phyloP scores from a whole-genome alignment of 2,888 invertebrate genomes.

The Himalopsyche anomala region DNA sequence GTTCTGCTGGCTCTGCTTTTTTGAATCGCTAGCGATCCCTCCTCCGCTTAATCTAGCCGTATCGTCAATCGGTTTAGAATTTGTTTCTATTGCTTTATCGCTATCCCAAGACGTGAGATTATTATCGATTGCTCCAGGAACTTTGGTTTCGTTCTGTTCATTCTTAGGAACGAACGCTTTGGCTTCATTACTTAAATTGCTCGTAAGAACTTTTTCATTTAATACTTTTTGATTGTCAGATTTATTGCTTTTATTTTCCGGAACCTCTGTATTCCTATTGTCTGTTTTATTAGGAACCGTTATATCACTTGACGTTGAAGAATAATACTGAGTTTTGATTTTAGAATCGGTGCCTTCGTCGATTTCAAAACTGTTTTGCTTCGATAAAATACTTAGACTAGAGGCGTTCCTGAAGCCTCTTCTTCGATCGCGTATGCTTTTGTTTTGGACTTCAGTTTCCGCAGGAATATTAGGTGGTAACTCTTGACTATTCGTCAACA shows the following conservation, averaged over 20 bases:
- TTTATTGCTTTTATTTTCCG: neutral
- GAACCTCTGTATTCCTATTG: neutral
- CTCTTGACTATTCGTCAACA: neutral
- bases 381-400: conserved; percentile 3
- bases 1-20: conserved; percentile 41
- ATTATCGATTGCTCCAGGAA: neutral
- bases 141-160: neutral
- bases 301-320: neutral
- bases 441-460: neutral
- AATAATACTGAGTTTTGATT: neutral
- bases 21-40: neutral
- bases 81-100: neutral
- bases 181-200: conserved; percentile 60
- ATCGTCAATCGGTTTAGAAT: neutral
- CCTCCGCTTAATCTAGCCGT: neutral
- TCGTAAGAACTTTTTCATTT: conserved; percentile 15
- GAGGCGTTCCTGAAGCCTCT: conserved; percentile 51
- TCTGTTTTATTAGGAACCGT: neutral
- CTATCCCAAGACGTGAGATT: neutral
- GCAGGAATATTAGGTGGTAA: neutral
- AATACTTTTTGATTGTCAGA: conserved; percentile 1
- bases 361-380: conserved; percentile 42
- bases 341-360: neutral
- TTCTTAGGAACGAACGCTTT: conserved; percentile 57
- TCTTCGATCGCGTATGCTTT: conserved; percentile 46